A percentile compares a stretch with the other conserved stretches of the same genome.
Conservation (phyloP, 2,797 vertebrate species). For the Catharus ustulatus region DNA sequence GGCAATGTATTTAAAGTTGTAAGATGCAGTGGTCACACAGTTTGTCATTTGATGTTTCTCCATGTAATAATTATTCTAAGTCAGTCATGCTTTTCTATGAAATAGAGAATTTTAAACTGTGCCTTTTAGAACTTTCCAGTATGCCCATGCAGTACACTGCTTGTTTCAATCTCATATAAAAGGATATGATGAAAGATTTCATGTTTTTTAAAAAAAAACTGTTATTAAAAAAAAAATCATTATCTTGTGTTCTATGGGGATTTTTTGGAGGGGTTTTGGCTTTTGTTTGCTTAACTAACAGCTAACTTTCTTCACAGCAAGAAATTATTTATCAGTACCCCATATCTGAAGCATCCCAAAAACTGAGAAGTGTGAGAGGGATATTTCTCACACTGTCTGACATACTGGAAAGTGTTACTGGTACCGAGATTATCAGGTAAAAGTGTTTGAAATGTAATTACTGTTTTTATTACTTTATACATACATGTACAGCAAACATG, state of each 20-base stretch:
- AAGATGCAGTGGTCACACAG: neutral
- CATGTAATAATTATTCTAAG: neutral
- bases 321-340: constrained; percentile 97
- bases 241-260: neutral
- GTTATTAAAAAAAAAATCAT: neutral
- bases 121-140: neutral
- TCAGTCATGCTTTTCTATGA: neutral
- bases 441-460: constrained; percentile 11
- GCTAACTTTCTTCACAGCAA: constrained; percentile 79
- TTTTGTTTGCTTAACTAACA: constrained; percentile 38
- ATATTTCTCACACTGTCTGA: constrained; percentile 96
- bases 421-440: constrained; percentile 90
- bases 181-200: neutral
- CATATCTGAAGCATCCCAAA: constrained; percentile 85
- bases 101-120: neutral
- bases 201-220: neutral
- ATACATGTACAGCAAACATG: neutral
- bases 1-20: neutral
- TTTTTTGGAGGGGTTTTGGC: neutral
- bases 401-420: constrained; percentile 93
- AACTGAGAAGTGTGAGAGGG: constrained; percentile 91
- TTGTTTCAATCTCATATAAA: neutral
- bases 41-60: neutral
- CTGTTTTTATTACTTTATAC: neutral
- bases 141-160: neutral